These are phyloP conservation scores for Xenopus petersii DNA, from an alignment of 2,797 vertebrate genomes.

Conservation along the genomic window DNA sequence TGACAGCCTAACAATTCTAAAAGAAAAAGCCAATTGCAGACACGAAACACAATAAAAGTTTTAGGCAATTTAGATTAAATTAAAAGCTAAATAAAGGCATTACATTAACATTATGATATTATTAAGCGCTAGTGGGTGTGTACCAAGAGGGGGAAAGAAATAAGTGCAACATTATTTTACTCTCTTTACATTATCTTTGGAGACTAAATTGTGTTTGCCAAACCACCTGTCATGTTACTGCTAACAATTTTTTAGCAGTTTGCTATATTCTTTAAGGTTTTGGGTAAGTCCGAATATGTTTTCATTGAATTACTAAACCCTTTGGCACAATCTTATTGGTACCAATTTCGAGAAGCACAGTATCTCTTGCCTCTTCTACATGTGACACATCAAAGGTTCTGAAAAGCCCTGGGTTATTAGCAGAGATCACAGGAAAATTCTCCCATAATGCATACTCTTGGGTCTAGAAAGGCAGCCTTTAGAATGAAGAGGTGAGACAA, in stretches of 20 bases:
- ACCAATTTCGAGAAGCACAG: too few species aligned
- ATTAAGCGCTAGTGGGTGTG: too few species aligned
- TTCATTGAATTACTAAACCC: slow-evolving; percentile 4
- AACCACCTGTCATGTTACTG: neutral
- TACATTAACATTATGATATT: too few species aligned
- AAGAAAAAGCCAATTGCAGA: too few species aligned
- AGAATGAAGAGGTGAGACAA: slow-evolving; percentile 7
- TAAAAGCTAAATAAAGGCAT: too few species aligned
- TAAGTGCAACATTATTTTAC: too few species aligned
- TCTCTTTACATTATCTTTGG: too few species aligned
- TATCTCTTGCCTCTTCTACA: neutral
- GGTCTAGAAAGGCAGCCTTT: slow-evolving; percentile 16
- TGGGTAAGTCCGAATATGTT: slow-evolving; percentile 5
- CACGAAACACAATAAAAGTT: too few species aligned
- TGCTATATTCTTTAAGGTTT: neutral
- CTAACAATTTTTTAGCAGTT: neutral
- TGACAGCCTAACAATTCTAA: too few species aligned
- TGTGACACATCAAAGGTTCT: slow-evolving; percentile 43
- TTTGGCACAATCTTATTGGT: too few species aligned
- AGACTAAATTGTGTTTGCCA: neutral
- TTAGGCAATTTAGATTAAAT: too few species aligned
- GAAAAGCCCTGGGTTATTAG: slow-evolving; percentile 36
- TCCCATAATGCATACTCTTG: slow-evolving; percentile 24
- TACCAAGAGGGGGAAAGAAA: too few species aligned
- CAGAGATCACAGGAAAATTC: slow-evolving; percentile 35